Conservation (phyloP, 2,113 vertebrate species). For the Pituophis catenifer region DNA sequence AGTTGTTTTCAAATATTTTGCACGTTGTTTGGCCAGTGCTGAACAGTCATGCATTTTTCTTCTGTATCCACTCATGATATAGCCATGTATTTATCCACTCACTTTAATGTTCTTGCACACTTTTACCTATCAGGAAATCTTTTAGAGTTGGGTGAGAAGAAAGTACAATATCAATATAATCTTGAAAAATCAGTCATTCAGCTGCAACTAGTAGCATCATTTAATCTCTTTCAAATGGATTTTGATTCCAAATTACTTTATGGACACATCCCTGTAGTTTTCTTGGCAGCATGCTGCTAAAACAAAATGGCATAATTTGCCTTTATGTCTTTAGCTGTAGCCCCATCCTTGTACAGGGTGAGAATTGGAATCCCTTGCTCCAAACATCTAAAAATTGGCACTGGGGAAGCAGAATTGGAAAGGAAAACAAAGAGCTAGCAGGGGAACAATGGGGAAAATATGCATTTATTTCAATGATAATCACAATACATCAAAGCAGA, state of each 20-base stretch:
- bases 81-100: background rate
- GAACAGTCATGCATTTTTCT: background rate
- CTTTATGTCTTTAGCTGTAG: background rate
- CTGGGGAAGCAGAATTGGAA: background rate
- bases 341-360: background rate
- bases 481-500: background rate
- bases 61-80: background rate
- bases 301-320: background rate
- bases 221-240: background rate
- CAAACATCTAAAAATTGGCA: background rate
- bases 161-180: background rate
- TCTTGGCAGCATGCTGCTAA: background rate
- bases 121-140: background rate
- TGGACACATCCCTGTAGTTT: background rate
- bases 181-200: background rate
- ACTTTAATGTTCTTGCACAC: background rate
- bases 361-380: background rate
- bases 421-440: background rate
- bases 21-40: background rate
- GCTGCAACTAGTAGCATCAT: background rate
- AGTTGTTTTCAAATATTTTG: background rate
- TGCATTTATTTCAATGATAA: background rate
- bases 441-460: background rate
- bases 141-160: background rate
- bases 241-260: background rate